Base-by-base conservation (phyloP, 2,888 invertebrate species). In the Oconnorella tubifera region DNA sequence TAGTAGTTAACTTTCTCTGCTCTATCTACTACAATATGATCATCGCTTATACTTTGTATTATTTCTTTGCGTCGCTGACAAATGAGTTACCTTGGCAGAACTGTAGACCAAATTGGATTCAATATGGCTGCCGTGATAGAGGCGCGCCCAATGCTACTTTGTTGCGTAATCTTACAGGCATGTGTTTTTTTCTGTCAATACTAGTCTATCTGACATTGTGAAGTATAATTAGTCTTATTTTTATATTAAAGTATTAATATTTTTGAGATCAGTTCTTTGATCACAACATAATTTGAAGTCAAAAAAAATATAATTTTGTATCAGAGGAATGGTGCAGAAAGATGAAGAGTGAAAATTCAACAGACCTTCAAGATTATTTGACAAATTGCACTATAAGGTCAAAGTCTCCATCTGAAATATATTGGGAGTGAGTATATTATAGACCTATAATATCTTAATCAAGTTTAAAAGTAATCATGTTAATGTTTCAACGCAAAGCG, bases 21-120 rank as follows among this genome's bases (percentile, higher is more conserved):
- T 73, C 75, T 56, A 71, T 78, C 62, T 81, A 81, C 70, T 81
- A 80, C 74, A 80, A 79, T 66, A 74, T 81, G 68, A 75, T 81
- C 27, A 78, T 78, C 53, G 78, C 80, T 14, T 81, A 80, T 78
- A 77, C 76, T 10, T 68, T 80, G 56, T 77, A 78, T 70, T 81
- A 77, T 68, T 68, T 79, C 55, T 80, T 78, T 65, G 73, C 78
- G 2, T 80, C 80, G 27, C 74, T 81, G 72, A 74, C 77, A 2
- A 65, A 73, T 1, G 60, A 65, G 3, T 69, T 81, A 61, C 82
- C 82, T 1, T 82, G 82, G 82, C 68, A 75, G 6, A 64, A 70
- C 25, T 82, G 82, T 67, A 69, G 70, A 51, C 75, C 79, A 59
- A 50, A 66, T 33, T 82, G 81, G 81, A 78, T 55, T 19, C 29